These are phyloP conservation scores for Oxyura jamaicensis DNA, from an alignment of 2,113 vertebrate species.

Conservation along the genomic window DNA sequence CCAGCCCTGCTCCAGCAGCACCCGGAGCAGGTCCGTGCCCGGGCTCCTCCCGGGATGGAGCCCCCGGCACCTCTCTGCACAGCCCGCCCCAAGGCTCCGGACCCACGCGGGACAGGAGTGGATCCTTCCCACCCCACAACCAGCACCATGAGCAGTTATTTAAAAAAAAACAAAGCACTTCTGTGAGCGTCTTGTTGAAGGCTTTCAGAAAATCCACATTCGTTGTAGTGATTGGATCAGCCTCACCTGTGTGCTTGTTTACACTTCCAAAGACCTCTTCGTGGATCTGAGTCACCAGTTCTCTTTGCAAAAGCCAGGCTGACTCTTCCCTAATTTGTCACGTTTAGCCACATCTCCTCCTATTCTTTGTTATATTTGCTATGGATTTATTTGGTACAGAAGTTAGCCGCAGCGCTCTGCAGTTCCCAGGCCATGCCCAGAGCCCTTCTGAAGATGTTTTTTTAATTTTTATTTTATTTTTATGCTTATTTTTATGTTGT, in stretches of 20 bases:
- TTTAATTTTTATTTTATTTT: too few relatives aligned
- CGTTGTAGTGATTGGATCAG: rapidly evolving
- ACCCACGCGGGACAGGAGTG: too few relatives aligned
- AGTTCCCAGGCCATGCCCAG: rapidly evolving
- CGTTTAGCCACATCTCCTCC: rapidly evolving
- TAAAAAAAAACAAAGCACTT: too few relatives aligned
- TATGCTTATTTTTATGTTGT: too few relatives aligned
- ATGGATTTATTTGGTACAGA: rapidly evolving
- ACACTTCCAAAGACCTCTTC: neutral
- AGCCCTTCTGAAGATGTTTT: neutral
- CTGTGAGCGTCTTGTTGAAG: neutral
- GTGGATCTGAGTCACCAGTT: neutral
- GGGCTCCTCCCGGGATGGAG: too few relatives aligned
- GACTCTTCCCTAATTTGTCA: neutral
- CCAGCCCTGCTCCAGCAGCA: too few relatives aligned
- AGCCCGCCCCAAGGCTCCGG: too few relatives aligned
- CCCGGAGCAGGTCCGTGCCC: too few relatives aligned
- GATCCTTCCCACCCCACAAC: neutral
- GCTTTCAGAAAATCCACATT: neutral
- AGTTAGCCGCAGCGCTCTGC: rapidly evolving
- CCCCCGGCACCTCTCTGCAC: too few relatives aligned
- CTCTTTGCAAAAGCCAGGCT: neutral
- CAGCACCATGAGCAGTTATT: neutral
- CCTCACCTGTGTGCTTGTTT: rapidly evolving
- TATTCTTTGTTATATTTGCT: rapidly evolving